A percentile compares a stretch with the other conserved stretches of the same genome.
Conservation (phyloP, 2,113 vertebrate genomes). For the Octodon degus region DNA sequence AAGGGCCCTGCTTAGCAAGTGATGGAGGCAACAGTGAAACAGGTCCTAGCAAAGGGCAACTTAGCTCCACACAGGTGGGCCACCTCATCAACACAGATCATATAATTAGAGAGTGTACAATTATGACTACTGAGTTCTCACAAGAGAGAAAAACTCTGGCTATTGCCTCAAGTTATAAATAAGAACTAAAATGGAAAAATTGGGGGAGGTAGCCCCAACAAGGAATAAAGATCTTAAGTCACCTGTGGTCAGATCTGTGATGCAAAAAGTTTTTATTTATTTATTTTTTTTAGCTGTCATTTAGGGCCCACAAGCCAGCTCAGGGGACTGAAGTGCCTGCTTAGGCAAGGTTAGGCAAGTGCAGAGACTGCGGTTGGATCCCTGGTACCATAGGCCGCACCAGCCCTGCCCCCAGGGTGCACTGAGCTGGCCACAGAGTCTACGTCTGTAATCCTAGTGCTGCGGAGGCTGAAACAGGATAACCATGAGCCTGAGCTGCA, state of each 20-base stretch:
- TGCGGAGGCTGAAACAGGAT: no score
- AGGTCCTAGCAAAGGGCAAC: background rate
- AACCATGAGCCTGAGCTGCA: no score
- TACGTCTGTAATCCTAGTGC: no score
- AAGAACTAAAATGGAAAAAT: conserved; percentile 1
- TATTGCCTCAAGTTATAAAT: background rate
- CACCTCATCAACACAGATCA: background rate
- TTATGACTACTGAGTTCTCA: conserved; percentile 9
- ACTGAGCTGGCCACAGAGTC: no score
- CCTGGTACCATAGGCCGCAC: no score
- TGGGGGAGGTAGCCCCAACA: background rate
- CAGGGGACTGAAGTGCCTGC: no score
- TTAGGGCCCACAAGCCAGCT: no score
- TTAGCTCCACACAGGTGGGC: background rate
- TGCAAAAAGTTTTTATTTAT: background rate
- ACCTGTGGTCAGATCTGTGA: background rate
- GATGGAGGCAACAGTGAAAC: background rate
- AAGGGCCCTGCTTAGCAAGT: background rate
- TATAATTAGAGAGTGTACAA: background rate
- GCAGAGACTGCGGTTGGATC: no score
- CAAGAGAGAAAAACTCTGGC: background rate
- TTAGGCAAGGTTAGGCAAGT: no score
- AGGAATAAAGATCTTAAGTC: background rate
- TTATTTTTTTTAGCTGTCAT: no score
- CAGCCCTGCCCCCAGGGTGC: no score